A percentile compares a stretch with the other conserved stretches of the same genome.
Evolutionary conservation across 2,113 vertebrate species (phyloP).

Genomic region (Kobus ellipsiprymnus): DNA sequence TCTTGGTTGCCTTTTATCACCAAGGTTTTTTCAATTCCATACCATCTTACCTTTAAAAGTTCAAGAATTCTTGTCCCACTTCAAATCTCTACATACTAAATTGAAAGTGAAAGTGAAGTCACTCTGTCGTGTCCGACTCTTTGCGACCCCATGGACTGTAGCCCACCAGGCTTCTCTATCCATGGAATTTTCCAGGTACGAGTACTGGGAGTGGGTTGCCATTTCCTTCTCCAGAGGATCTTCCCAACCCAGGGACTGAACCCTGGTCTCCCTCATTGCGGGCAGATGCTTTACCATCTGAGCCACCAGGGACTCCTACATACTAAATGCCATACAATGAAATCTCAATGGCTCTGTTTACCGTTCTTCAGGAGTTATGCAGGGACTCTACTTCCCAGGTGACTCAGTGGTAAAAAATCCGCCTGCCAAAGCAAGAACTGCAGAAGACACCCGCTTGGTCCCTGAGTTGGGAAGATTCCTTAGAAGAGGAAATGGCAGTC

Average conservation of each 20-base stretch:
- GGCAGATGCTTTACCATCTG: no score
- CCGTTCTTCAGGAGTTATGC: background rate
- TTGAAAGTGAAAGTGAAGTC: no score
- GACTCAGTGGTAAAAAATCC: background rate
- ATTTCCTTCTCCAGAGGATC: no score
- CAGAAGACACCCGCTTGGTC: accelerated
- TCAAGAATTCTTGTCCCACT: background rate
- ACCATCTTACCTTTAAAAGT: background rate
- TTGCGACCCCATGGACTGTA: no score
- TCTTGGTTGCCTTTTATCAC: slow-evolving; percentile 13
- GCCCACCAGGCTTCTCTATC: no score
- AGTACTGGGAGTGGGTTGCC: no score
- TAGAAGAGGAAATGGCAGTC: background rate
- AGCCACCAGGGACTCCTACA: no score
- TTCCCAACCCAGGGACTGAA: no score
- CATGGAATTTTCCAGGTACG: no score
- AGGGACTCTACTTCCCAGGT: background rate
- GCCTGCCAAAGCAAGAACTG: background rate
- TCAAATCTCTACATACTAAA: background rate
- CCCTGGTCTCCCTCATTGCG: no score
- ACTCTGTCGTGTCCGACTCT: accelerated
- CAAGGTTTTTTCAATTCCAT: background rate
- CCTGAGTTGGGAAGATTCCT: background rate
- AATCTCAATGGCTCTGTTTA: background rate
- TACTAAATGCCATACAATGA: background rate